phyloP scores from a whole-genome alignment of 2,888 invertebrate genomes.

The Julus scandinavius region DNA sequence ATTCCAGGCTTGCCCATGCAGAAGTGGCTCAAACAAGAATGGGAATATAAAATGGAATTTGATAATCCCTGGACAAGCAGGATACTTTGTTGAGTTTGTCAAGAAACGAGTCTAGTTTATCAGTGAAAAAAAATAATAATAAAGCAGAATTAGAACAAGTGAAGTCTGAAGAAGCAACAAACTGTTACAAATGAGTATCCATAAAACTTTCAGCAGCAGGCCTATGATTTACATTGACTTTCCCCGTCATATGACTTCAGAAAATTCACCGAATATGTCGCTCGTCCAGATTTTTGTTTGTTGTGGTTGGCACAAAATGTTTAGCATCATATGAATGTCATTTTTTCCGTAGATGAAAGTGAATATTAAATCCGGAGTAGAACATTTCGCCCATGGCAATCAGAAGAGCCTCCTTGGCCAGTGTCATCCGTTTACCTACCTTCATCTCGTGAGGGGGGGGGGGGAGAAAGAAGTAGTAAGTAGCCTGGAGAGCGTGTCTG shows the following conservation, averaged over 20 bases:
- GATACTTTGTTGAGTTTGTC: no score
- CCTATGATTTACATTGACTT: background rate
- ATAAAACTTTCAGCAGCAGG: no score
- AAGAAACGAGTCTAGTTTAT: no score
- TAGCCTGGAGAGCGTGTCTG: slow-evolving; percentile 7
- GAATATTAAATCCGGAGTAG: background rate
- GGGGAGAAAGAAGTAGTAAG: background rate
- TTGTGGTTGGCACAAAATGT: background rate
- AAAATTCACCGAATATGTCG: background rate
- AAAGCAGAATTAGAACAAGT: no score
- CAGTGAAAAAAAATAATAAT: no score
- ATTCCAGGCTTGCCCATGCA: no score
- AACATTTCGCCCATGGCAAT: background rate
- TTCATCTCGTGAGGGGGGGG: background rate
- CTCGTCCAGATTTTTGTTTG: background rate
- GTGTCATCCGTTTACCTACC: slow-evolving; percentile 7
- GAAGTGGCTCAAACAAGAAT: no score
- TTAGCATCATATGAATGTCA: background rate
- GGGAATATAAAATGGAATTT: no score
- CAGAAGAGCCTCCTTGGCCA: background rate
- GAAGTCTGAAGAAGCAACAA: no score
- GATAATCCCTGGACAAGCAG: no score
- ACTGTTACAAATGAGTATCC: no score
- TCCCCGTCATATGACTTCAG: background rate
- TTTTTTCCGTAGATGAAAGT: background rate